phyloP scores from a whole-genome alignment of 2,797 vertebrate genomes.

The Pempheris klunzingeri region DNA sequence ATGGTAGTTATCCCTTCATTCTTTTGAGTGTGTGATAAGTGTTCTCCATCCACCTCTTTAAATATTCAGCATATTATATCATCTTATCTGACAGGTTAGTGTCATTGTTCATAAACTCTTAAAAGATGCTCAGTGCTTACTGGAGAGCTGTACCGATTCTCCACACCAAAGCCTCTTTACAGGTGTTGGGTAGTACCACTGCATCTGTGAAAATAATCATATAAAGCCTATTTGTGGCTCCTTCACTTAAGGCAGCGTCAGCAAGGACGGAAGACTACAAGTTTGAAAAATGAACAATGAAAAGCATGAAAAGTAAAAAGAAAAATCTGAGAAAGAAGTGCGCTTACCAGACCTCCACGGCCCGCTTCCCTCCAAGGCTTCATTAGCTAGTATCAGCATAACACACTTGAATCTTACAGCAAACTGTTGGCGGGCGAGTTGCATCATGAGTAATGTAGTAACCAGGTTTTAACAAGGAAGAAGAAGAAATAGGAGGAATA shows the following conservation, averaged over 20 bases:
- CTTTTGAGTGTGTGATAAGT: neutral
- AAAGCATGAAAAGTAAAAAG: too few species aligned
- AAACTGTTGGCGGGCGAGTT: fast-evolving
- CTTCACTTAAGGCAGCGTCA: neutral
- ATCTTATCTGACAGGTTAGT: neutral
- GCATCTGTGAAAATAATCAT: neutral
- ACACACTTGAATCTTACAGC: neutral
- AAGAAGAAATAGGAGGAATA: neutral
- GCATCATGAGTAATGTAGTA: neutral
- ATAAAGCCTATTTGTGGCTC: neutral
- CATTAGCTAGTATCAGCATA: neutral
- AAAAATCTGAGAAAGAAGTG: neutral
- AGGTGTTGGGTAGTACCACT: neutral
- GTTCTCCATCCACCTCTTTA: neutral
- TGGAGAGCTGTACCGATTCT: neutral
- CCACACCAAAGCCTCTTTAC: neutral
- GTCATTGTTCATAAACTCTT: neutral
- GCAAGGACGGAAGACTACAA: too few species aligned
- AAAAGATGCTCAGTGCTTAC: too few species aligned
- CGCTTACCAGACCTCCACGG: too few species aligned
- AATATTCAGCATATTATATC: neutral
- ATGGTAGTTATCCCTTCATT: neutral
- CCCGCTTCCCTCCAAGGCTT: too few species aligned
- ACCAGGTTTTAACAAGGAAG: neutral
- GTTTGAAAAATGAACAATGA: too few species aligned